Evolutionary conservation across 2,888 invertebrate genomes (phyloP).

Genomic region (Sylvicola cinctus): DNA sequence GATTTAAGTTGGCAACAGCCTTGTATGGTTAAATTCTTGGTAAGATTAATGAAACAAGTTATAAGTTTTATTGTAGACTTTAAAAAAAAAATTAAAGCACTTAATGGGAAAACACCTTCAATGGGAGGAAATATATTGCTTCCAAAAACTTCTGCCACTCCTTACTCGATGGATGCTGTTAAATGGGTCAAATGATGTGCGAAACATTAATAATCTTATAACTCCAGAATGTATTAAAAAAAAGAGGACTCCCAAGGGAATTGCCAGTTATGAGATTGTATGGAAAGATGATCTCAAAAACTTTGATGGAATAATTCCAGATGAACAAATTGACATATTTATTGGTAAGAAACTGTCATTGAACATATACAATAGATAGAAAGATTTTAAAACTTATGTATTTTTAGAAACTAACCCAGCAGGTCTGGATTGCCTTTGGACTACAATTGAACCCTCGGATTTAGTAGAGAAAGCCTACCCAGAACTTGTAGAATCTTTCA

Average conservation of each 20-base stretch:
- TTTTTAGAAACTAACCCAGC: constrained; percentile 28
- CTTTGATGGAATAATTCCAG: constrained; percentile 37
- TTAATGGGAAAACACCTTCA: constrained; percentile 39
- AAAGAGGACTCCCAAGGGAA: constrained; percentile 34
- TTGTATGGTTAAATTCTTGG: constrained; percentile 45
- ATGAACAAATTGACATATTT: constrained; percentile 31
- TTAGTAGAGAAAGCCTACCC: constrained; percentile 41
- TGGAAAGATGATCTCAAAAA: constrained; percentile 40
- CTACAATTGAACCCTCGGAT: constrained; percentile 46
- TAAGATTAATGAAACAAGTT: constrained; percentile 20
- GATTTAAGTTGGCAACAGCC: constrained; percentile 42
- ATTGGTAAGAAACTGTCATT: constrained; percentile 1
- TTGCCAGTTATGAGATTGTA: constrained; percentile 48
- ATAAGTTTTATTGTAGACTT: constrained; percentile 3
- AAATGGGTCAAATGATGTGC: constrained; percentile 14
- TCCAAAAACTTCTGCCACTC: constrained; percentile 56
- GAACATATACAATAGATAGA: background rate
- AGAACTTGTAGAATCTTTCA: constrained; percentile 34
- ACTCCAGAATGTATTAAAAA: constrained; percentile 33
- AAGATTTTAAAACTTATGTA: constrained; percentile 7
- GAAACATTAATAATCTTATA: too few relatives aligned
- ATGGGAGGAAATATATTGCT: constrained; percentile 57
- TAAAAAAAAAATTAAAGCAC: too few relatives aligned
- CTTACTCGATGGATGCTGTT: constrained; percentile 55
- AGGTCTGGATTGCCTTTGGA: constrained; percentile 30